Evolutionary conservation across 2,113 vertebrate species (phyloP).

Genomic region (Neofelis nebulosa): DNA sequence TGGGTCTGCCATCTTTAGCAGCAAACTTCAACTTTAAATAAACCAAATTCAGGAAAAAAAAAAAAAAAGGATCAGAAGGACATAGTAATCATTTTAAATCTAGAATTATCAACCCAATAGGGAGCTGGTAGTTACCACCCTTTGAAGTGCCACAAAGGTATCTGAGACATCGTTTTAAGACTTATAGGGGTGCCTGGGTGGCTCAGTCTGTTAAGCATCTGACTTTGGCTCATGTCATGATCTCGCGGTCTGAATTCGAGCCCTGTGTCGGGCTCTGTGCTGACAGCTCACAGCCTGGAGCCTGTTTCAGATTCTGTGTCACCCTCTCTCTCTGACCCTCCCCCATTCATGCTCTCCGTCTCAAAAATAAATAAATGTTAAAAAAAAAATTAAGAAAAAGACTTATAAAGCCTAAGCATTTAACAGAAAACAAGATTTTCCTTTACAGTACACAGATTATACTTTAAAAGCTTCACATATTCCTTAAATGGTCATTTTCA

Average conservation of each 20-base stretch:
- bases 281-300: too few relatives aligned
- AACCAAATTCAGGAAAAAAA: constrained; percentile 63
- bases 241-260: too few relatives aligned
- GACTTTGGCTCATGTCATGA: too few relatives aligned
- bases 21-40: constrained; percentile 73
- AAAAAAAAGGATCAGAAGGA: constrained; percentile 51
- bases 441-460: neutral
- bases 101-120: neutral
- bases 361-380: too few relatives aligned
- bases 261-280: too few relatives aligned
- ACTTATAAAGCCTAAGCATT: neutral
- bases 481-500: constrained; percentile 33
- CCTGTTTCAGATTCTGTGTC: too few relatives aligned
- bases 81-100: constrained; percentile 46
- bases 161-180: neutral
- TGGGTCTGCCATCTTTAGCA: constrained; percentile 92
- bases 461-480: constrained; percentile 10
- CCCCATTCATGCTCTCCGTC: too few relatives aligned
- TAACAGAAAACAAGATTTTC: constrained; percentile 21
- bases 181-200: too few relatives aligned
- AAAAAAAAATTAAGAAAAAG: neutral
- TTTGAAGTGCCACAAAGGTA: neutral
- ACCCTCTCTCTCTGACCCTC: too few relatives aligned
- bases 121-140: neutral
- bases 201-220: too few relatives aligned